A percentile compares a stretch with the other conserved stretches of the same genome.
Conservation (phyloP, 2,113 vertebrate species). For the Crotophaga sulcirostris region DNA sequence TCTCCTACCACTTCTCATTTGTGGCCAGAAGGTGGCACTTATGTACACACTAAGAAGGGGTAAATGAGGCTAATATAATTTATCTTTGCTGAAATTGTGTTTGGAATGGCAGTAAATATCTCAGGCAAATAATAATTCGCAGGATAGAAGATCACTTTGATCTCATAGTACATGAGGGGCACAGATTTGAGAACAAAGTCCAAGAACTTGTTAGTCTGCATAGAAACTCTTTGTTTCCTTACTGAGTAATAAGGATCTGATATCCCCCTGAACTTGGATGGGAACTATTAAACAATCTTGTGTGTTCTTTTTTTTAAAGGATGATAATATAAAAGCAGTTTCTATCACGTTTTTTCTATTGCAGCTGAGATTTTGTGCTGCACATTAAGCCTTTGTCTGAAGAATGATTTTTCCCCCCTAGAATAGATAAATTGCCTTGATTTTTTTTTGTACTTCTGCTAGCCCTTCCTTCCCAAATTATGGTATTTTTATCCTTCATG, state of each 20-base stretch:
- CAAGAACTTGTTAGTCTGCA: background rate
- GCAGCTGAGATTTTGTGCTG: background rate
- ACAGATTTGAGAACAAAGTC: slow-evolving; percentile 34
- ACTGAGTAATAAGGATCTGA: background rate
- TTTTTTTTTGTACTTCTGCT: background rate
- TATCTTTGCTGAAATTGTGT: background rate
- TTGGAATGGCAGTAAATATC: background rate
- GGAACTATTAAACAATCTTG: background rate
- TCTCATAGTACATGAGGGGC: background rate
- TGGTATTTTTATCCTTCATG: background rate
- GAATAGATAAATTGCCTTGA: background rate
- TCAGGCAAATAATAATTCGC: background rate
- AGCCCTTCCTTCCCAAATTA: background rate
- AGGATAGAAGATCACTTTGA: background rate
- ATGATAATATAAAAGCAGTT: background rate
- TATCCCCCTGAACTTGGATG: background rate
- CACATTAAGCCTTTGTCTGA: background rate
- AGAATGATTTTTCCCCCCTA: background rate
- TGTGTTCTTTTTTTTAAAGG: background rate
- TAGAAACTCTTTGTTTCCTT: background rate
- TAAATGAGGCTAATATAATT: accelerated
- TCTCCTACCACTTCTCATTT: background rate
- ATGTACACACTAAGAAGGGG: background rate
- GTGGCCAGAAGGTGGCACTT: slow-evolving; percentile 51
- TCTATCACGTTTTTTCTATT: background rate